Percentiles rank a stretch among this genome's conserved stretches.
Evolutionary conservation across 1,140 invertebrate genomes (phyloP).

Genomic region (Lutraria rhynchaena): DNA sequence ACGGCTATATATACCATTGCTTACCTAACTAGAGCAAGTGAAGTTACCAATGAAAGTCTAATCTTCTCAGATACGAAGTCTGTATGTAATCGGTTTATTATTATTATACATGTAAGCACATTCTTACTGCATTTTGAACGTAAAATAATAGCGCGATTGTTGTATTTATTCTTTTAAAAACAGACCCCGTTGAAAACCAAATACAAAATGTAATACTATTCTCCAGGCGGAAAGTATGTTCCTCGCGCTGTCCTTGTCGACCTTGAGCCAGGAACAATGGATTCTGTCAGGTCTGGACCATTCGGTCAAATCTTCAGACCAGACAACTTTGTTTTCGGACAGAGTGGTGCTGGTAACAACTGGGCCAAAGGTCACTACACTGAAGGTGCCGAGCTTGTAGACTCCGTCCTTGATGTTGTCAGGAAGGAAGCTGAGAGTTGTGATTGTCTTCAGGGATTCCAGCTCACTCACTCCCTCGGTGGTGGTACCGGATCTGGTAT

Average conservation of each 20-base stretch:
- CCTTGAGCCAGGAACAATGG: conserved; percentile 97
- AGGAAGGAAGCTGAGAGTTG: conserved; percentile 92
- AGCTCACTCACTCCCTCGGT: conserved; percentile 86
- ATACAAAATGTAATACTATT: no score
- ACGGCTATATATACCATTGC: no score
- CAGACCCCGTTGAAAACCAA: no score
- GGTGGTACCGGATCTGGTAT: conserved; percentile 64
- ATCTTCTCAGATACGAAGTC: no score
- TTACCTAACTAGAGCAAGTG: no score
- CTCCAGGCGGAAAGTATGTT: conserved; percentile 68
- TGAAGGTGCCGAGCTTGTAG: conserved; percentile 94
- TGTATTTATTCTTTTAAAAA: no score
- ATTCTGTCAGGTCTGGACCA: conserved; percentile 91
- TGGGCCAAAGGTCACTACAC: conserved; percentile 98
- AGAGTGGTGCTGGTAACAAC: conserved; percentile 90
- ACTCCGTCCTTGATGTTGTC: conserved; percentile 91
- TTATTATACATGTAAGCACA: no score
- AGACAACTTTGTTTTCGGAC: conserved; percentile 84
- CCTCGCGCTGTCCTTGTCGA: conserved; percentile 93
- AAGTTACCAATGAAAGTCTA: no score
- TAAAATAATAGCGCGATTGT: no score
- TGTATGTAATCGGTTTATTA: no score
- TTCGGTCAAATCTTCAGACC: conserved; percentile 92
- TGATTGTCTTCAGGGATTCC: conserved; percentile 87
- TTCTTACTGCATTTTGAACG: no score